phyloP scores from a whole-genome alignment of 2,113 vertebrate species.

The Pionites leucogaster region DNA sequence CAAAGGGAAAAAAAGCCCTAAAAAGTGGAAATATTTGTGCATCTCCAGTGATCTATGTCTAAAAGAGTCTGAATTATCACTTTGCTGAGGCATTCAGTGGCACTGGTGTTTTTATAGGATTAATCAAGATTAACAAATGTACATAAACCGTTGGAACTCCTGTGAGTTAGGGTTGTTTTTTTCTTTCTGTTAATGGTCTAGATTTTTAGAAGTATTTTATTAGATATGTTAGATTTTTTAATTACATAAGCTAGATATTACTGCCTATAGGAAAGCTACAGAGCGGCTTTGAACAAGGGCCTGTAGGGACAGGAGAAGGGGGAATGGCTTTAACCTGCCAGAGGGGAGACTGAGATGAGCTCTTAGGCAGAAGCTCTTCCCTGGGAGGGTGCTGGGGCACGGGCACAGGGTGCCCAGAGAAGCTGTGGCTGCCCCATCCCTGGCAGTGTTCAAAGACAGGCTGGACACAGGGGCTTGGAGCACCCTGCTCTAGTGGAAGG shows the following conservation, averaged over 20 bases:
- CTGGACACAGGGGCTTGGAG: too few species aligned
- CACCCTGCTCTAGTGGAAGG: neutral
- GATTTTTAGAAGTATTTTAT: neutral
- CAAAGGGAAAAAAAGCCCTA: rapidly evolving
- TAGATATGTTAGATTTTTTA: neutral
- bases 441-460: too few species aligned
- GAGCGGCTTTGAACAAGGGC: neutral
- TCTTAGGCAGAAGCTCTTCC: neutral
- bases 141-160: neutral
- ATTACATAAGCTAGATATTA: neutral
- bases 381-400: neutral
- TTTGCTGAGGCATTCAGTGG: neutral
- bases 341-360: neutral
- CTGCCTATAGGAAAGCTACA: neutral
- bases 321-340: neutral
- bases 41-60: neutral
- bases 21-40: neutral
- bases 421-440: too few species aligned
- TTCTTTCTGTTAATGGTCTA: neutral
- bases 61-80: neutral
- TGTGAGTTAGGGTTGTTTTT: neutral
- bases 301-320: neutral
- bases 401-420: too few species aligned
- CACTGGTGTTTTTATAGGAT: neutral
- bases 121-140: neutral